Conservation (phyloP, 2,888 invertebrate genomes). For the Mechanitis mazaeus region DNA sequence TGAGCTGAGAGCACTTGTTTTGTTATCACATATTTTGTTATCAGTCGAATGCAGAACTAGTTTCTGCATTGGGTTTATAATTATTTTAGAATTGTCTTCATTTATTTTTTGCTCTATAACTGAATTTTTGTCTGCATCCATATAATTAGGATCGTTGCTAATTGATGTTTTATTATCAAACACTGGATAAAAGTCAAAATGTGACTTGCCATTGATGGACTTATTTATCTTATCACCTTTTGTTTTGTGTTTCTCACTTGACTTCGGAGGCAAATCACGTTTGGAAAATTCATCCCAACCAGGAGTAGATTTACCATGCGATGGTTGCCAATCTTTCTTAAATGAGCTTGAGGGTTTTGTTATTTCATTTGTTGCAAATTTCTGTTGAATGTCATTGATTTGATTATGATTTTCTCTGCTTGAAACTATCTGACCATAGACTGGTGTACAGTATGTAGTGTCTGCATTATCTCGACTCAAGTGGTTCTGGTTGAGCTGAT, state of each 20-base stretch:
- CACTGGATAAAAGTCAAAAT: slow-evolving; percentile 68
- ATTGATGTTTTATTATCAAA: slow-evolving; percentile 61
- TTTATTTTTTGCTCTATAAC: slow-evolving; percentile 31
- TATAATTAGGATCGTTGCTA: slow-evolving; percentile 33
- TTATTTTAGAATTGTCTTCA: slow-evolving; percentile 66
- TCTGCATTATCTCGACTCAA: slow-evolving; percentile 52
- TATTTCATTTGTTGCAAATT: slow-evolving; percentile 55
- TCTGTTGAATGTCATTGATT: slow-evolving; percentile 70
- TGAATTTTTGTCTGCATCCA: slow-evolving; percentile 26
- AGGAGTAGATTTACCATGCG: slow-evolving; percentile 53
- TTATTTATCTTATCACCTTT: slow-evolving; percentile 52
- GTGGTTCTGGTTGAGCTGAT: slow-evolving; percentile 56
- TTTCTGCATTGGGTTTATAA: slow-evolving; percentile 74
- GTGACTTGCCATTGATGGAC: slow-evolving; percentile 59
- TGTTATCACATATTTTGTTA: slow-evolving; percentile 75
- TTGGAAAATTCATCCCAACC: slow-evolving; percentile 68
- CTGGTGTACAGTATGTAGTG: slow-evolving; percentile 68
- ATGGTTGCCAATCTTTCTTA: slow-evolving; percentile 59
- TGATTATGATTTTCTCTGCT: slow-evolving; percentile 69
- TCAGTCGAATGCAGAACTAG: slow-evolving; percentile 74
- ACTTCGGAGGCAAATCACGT: slow-evolving; percentile 58
- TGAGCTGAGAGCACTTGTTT: slow-evolving; percentile 70
- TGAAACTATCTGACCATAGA: slow-evolving; percentile 70
- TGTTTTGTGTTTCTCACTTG: slow-evolving; percentile 47
- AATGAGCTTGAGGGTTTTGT: slow-evolving; percentile 65